Evolutionary conservation across 1,140 invertebrate genomes (phyloP).

Genomic region (Campoletis sonorensis): DNA sequence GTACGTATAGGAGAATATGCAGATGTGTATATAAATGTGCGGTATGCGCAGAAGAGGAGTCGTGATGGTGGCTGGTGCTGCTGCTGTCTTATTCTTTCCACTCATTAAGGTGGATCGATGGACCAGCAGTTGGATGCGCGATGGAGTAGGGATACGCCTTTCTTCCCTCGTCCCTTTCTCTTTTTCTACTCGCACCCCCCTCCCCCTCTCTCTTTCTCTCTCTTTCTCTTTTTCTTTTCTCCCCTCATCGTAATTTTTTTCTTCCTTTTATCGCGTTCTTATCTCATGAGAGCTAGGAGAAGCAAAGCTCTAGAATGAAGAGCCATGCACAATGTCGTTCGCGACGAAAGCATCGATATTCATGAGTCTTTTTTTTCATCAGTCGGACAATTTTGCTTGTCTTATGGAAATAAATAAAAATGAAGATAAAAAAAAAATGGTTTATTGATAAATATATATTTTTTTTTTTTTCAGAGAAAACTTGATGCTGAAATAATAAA

Average conservation of each 20-base stretch:
- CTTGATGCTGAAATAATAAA: background rate
- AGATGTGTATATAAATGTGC: constrained; percentile 36
- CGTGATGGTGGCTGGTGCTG: constrained; percentile 61
- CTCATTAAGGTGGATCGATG: constrained; percentile 78
- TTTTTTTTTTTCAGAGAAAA: background rate
- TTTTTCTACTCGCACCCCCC: no score
- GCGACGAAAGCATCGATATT: constrained; percentile 45
- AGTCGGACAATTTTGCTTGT: constrained; percentile 36
- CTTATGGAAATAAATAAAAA: background rate
- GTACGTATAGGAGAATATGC: constrained; percentile 1
- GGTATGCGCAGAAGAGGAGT: constrained; percentile 50
- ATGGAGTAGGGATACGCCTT: constrained; percentile 38
- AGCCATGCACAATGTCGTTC: constrained; percentile 34
- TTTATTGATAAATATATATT: background rate
- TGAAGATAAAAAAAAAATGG: no score
- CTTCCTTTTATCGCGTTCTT: constrained; percentile 30
- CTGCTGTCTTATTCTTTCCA: constrained; percentile 77
- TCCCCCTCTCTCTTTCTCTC: constrained; percentile 25
- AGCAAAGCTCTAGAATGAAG: background rate
- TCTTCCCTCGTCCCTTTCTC: constrained; percentile 27
- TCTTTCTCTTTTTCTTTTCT: constrained; percentile 37
- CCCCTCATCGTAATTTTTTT: constrained; percentile 10
- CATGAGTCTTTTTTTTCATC: constrained; percentile 31
- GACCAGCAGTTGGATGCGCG: constrained; percentile 67
- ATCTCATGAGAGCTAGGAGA: constrained; percentile 2